phyloP scores from a whole-genome alignment of 2,113 vertebrate genomes.

The Xenopus borealis region DNA sequence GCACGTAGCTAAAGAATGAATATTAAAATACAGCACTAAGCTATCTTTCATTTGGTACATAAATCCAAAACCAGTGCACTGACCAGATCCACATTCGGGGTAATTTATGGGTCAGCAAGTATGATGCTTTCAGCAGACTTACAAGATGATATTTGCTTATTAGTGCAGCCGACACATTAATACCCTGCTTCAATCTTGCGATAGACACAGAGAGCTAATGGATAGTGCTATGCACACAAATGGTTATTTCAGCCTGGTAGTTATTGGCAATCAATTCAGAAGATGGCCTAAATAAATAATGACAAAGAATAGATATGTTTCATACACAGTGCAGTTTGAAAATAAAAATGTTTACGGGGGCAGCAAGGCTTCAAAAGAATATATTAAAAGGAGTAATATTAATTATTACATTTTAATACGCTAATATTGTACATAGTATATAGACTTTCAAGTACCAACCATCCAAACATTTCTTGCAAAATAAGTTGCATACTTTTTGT shows the following conservation, averaged over 20 bases:
- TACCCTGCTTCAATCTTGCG: neutral
- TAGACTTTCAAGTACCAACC: too few relatives aligned
- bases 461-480: too few relatives aligned
- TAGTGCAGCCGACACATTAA: neutral
- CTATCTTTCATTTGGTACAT: slow-evolving; percentile 47
- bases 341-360: too few relatives aligned
- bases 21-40: slow-evolving; percentile 53
- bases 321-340: too few relatives aligned
- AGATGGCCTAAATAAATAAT: neutral
- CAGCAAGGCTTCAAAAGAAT: too few relatives aligned
- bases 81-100: neutral
- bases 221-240: neutral
- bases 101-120: neutral
- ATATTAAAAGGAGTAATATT: too few relatives aligned
- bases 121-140: neutral
- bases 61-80: slow-evolving; percentile 4
- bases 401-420: too few relatives aligned
- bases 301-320: neutral
- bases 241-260: neutral
- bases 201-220: neutral
- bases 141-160: neutral
- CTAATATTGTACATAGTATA: too few relatives aligned
- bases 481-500: too few relatives aligned
- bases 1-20: slow-evolving; percentile 45
- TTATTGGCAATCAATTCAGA: neutral